A percentile compares a stretch with the other conserved stretches of the same genome.
These are phyloP conservation scores for Tenthredo livida DNA, from an alignment of 2,888 invertebrate species.

Conservation along the genomic window DNA sequence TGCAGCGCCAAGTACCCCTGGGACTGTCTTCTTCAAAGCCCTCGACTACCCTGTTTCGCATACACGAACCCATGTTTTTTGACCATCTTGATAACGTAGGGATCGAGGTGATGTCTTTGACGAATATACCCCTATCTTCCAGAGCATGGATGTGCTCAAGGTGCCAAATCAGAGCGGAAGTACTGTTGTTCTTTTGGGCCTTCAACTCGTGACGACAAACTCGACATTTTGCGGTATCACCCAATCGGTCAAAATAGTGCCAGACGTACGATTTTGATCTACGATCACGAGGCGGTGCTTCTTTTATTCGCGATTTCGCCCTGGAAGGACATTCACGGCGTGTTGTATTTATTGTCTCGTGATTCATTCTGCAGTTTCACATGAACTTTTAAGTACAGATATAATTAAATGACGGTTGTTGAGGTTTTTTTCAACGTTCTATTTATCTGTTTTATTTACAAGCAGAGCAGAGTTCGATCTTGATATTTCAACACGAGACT, in stretches of 20 bases:
- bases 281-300: background rate
- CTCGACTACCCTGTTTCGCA: conserved; percentile 25
- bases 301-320: background rate
- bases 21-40: conserved; percentile 1
- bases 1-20: conserved; percentile 36
- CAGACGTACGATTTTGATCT: conserved; percentile 38
- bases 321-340: background rate
- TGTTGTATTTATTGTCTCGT: background rate
- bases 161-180: conserved; percentile 42
- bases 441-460: background rate
- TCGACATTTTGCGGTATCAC: conserved; percentile 31
- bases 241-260: conserved; percentile 44
- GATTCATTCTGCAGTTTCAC: background rate
- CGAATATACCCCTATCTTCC: conserved; percentile 2
- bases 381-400: background rate
- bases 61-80: background rate
- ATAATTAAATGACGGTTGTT: background rate
- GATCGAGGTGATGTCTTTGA: background rate
- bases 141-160: conserved; percentile 6
- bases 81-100: conserved; percentile 30
- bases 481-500: background rate
- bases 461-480: background rate
- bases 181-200: conserved; percentile 18
- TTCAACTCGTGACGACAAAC: conserved; percentile 41
- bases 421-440: background rate